Evolutionary conservation across 2,888 invertebrate species (phyloP).

Genomic region (Parnassius glacialis): DNA sequence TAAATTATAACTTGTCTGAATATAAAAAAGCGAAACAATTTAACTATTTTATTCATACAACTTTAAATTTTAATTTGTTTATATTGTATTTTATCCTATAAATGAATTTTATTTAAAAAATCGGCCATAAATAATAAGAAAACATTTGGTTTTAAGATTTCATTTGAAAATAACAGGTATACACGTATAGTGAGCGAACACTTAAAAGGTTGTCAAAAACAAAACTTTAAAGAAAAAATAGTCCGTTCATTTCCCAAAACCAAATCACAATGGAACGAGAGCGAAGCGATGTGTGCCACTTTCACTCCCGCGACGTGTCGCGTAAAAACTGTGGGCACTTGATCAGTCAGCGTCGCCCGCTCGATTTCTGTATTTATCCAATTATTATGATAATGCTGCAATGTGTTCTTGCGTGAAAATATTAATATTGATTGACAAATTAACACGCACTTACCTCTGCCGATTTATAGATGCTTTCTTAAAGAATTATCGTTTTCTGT

Average conservation of each 20-base stretch:
- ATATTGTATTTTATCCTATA: no score
- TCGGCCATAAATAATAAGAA: no score
- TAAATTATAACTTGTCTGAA: no score
- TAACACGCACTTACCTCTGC: not conserved
- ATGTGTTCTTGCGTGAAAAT: constrained; percentile 7
- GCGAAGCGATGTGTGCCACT: constrained; percentile 23
- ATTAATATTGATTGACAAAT: constrained; percentile 6
- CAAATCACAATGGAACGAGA: constrained; percentile 20
- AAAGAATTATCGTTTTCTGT: not conserved
- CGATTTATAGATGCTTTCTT: not conserved
- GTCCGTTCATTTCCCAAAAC: constrained; percentile 2
- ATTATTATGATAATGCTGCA: constrained; percentile 17
- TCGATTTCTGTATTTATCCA: constrained; percentile 7
- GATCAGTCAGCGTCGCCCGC: not conserved
- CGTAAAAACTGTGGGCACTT: constrained; percentile 9
- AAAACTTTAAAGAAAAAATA: not conserved
- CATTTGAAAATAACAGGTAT: no score
- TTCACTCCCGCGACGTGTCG: constrained; percentile 16
- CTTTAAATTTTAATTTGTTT: no score
- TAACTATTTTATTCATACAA: no score
- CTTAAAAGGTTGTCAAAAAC: no score
- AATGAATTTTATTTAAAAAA: no score
- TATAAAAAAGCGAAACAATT: no score
- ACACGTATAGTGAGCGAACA: no score
- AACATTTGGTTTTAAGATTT: no score